These are phyloP conservation scores for Geodia barretti DNA, from an alignment of 37 sponge, comb jelly and placozoan species.

Conservation along the genomic window DNA sequence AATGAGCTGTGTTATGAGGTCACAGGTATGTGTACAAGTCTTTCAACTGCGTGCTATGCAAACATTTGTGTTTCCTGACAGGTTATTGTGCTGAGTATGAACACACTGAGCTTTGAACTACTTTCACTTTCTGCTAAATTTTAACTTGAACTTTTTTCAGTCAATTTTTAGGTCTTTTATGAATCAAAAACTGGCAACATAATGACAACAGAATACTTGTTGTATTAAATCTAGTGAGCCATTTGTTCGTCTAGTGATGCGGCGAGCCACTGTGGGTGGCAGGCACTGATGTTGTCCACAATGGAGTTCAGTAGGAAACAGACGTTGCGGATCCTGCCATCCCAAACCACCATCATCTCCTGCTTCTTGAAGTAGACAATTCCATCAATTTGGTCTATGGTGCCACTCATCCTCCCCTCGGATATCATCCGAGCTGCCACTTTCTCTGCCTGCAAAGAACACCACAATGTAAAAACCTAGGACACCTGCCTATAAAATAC, in stretches of 20 bases:
- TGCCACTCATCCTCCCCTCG: constrained; percentile 89
- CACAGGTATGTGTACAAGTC: constrained; percentile 22
- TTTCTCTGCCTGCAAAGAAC: constrained; percentile 87
- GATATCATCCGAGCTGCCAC: constrained; percentile 94
- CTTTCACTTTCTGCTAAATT: no score
- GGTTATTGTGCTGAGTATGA: neutral
- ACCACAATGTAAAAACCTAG: no score
- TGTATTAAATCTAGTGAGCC: no score
- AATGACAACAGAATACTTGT: no score
- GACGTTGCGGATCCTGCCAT: constrained; percentile 79
- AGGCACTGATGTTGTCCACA: constrained; percentile 73
- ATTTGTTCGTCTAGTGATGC: constrained; percentile 57
- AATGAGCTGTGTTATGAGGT: constrained; percentile 48
- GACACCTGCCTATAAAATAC: no score
- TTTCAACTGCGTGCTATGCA: neutral
- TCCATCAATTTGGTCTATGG: constrained; percentile 93
- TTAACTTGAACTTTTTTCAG: neutral
- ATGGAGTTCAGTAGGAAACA: constrained; percentile 84
- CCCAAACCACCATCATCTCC: constrained; percentile 75
- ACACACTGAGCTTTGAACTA: neutral
- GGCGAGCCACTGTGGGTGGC: constrained; percentile 55
- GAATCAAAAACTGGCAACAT: no score
- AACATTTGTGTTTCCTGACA: neutral
- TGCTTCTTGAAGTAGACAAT: constrained; percentile 76
- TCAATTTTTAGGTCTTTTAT: neutral